Base-by-base conservation (phyloP, 2,888 invertebrate genomes). In the Amiota minor region DNA sequence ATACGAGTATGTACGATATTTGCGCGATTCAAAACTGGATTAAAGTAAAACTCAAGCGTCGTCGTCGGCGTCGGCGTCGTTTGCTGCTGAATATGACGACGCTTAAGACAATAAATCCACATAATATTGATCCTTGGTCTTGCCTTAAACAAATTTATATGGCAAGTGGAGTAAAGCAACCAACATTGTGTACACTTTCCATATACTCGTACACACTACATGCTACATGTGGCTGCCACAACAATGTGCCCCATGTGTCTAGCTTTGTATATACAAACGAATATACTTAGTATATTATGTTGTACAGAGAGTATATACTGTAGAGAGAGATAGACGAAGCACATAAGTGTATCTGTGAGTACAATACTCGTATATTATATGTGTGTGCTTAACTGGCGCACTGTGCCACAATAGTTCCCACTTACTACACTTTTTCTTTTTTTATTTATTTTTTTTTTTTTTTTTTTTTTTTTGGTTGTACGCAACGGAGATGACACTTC, bases 131-230 rank as follows among this genome's bases (percentile, higher is more conserved):
- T 85, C 85, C 84, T 77, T 79, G 83, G 78, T 85, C 35, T 80
- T 82, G 86, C 78, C 83, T 84, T 79, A 78, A 80, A 85, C 83
- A 86, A 83, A 83, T 83, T 83, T 83, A 83, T 83, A 83, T 77
- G 79, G 84, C 84, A 68, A 79, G 77, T 81, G 84, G 82, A 82
- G 84, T 82, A 79, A 77, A 79, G 78, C 72, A 56, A 47, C 10
- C 45, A 65, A 65, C 46, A 46, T n/a, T 35, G 10, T 47, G 47
- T 16, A 65, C 46, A 47, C 2, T 16, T 47, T 35, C 9, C 20
- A 35, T 12, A 64, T 45, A 62, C 35, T n/a, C n/a, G n/a, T n/a
- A n/a, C n/a, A n/a, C n/a, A n/a, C n/a, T n/a, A n/a, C n/a, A n/a
- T n/a, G 10, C 50, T 49, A 49, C 50, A 23, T 23, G 23, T 23